Evolutionary conservation across 2,888 invertebrate species (phyloP).

Genomic region (Lampropteryx suffumata): DNA sequence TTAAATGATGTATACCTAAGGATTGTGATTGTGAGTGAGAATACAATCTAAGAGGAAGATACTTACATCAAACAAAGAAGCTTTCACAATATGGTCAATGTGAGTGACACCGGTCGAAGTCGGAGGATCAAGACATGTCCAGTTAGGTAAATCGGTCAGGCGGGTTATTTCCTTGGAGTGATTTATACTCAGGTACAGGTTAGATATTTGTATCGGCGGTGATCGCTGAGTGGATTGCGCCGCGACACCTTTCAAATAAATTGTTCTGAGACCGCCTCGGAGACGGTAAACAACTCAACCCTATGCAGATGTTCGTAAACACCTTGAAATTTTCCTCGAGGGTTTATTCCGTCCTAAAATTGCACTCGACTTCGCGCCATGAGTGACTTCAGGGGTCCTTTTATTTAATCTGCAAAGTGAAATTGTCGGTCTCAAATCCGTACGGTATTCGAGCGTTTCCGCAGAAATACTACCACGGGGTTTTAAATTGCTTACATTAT

Average conservation of each 20-base stretch:
- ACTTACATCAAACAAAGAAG: slow-evolving; percentile 42
- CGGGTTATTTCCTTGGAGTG: slow-evolving; percentile 65
- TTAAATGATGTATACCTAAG: no score
- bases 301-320: slow-evolving; percentile 74
- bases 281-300: slow-evolving; percentile 74
- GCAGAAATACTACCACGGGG: slow-evolving; percentile 21
- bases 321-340: slow-evolving; percentile 62
- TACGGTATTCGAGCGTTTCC: slow-evolving; percentile 25
- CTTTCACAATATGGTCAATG: slow-evolving; percentile 52
- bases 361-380: slow-evolving; percentile 55
- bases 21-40: no score
- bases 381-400: slow-evolving; percentile 57
- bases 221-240: slow-evolving; percentile 77
- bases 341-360: slow-evolving; percentile 60
- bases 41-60: no score
- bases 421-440: slow-evolving; percentile 40
- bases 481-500: slow-evolving; percentile 27
- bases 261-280: slow-evolving; percentile 73
- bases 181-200: slow-evolving; percentile 65
- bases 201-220: slow-evolving; percentile 60
- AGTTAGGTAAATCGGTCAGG: slow-evolving; percentile 62
- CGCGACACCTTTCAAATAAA: slow-evolving; percentile 81
- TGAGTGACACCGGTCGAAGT: slow-evolving; percentile 39
- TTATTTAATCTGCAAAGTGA: slow-evolving; percentile 63
- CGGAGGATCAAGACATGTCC: slow-evolving; percentile 58